phyloP scores from a whole-genome alignment of 1,140 invertebrate species.

The Drosophila cardini region DNA sequence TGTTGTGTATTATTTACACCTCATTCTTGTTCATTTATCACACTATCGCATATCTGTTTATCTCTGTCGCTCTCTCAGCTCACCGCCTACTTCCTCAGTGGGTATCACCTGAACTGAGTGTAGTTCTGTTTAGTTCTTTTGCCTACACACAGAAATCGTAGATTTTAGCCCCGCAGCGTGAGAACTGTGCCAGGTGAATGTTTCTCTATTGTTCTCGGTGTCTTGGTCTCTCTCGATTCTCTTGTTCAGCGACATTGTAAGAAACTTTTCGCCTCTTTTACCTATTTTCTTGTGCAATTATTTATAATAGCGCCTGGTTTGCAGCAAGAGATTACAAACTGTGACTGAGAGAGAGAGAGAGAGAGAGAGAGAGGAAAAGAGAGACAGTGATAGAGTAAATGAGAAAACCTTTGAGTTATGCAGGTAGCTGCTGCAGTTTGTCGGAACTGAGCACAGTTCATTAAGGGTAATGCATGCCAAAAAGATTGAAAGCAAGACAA shows the following conservation, averaged over 20 bases:
- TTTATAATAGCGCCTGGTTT: slow-evolving; percentile 75
- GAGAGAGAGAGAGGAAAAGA: background rate
- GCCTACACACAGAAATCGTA: slow-evolving; percentile 43
- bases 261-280: slow-evolving; percentile 66
- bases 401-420: slow-evolving; percentile 26
- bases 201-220: slow-evolving; percentile 40
- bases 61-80: too few species aligned
- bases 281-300: slow-evolving; percentile 81
- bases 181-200: slow-evolving; percentile 77
- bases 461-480: slow-evolving; percentile 81
- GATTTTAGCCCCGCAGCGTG: slow-evolving; percentile 46
- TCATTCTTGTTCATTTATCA: slow-evolving; percentile 22
- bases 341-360: background rate
- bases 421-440: slow-evolving; percentile 58
- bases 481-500: slow-evolving; percentile 62
- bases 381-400: background rate
- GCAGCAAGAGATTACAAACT: background rate
- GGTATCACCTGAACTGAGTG: slow-evolving; percentile 21
- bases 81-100: slow-evolving; percentile 41
- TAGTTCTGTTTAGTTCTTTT: slow-evolving; percentile 37
- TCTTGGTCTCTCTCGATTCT: slow-evolving; percentile 1
- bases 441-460: slow-evolving; percentile 58
- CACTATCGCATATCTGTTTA: background rate
- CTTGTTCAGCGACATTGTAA: slow-evolving; percentile 46
- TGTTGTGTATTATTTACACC: slow-evolving; percentile 24